Conservation (phyloP, 2,113 vertebrate genomes). For the Salvator merianae region DNA sequence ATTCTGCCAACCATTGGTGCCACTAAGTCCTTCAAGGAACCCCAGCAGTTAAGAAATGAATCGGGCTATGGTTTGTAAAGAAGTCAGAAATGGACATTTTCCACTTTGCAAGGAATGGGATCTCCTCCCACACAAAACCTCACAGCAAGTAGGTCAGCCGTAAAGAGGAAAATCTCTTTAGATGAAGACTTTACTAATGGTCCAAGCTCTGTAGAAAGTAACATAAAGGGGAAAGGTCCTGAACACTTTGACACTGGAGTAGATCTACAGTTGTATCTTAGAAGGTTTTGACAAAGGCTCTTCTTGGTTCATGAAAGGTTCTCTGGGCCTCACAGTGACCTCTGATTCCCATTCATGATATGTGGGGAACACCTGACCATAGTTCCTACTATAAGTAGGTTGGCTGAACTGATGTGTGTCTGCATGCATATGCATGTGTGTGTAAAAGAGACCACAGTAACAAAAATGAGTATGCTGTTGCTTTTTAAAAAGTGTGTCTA, state of each 20-base stretch:
- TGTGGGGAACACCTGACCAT: neutral
- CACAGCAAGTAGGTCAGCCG: neutral
- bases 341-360: neutral
- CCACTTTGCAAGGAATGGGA: neutral
- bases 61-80: neutral
- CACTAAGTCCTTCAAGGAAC: neutral
- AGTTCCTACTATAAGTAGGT: neutral
- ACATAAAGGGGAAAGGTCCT: neutral
- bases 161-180: neutral
- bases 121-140: neutral
- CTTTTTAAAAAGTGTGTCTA: neutral
- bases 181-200: neutral
- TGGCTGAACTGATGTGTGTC: neutral
- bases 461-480: neutral
- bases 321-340: neutral
- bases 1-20: neutral
- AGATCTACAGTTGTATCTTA: neutral
- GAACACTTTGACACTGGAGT: neutral
- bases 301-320: neutral
- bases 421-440: too few relatives aligned
- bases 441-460: neutral
- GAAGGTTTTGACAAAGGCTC: neutral
- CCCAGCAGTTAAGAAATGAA: conserved; percentile 13
- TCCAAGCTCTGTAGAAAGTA: neutral
- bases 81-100: neutral